Base-by-base conservation (phyloP, 2,113 vertebrate genomes). In the Nothocercus julius region DNA sequence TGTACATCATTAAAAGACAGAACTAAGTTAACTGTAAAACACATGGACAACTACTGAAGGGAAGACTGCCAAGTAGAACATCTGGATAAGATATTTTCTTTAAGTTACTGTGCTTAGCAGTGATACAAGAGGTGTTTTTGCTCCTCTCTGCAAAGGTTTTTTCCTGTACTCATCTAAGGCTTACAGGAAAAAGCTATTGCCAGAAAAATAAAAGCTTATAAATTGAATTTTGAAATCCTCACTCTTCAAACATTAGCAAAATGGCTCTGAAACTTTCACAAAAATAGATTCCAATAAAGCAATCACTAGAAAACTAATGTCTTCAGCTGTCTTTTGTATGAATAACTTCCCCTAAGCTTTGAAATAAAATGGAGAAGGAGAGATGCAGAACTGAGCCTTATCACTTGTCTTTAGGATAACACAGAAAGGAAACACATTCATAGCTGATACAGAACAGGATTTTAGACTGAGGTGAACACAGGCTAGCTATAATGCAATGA, bases 31-130 rank as follows among this genome's bases (percentile, higher is more conserved):
- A 90, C 1, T 38, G 47, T 81, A 87, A 77, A 92, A 42, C 75
- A 85, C 7, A 73, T 11, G 67, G 75, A 67, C 78, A 79, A 11
- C 20, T 72, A 58, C n/a, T 89, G 78, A 85, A 82, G 44, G 66
- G 69, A 93, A 96, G 32, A 27, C 49, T 40, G 22, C 28, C 80
- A 92, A 91, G 54, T 5, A 76, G 40, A 59, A 87, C 63, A 77
- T 36, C 62, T 80, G 54, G 54, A 87, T 85, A 90, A 73, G 61
- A 75, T 91, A 79, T 62, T 93, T 90, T 58, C 45, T 85, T 56
- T 28, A 32, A 81, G 28, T 85, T 72, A 54, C 73, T 63, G 59
- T 59, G 27, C 78, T 91, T 36, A 82, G 59, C 54, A 91, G 30
- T 49, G 54, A 66, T 86, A 7, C 2, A 92, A 44, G 11, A 73